A percentile compares a stretch with the other conserved stretches of the same genome.
Evolutionary conservation across 2,888 invertebrate species (phyloP).

Genomic region (Nebria brevicollis): DNA sequence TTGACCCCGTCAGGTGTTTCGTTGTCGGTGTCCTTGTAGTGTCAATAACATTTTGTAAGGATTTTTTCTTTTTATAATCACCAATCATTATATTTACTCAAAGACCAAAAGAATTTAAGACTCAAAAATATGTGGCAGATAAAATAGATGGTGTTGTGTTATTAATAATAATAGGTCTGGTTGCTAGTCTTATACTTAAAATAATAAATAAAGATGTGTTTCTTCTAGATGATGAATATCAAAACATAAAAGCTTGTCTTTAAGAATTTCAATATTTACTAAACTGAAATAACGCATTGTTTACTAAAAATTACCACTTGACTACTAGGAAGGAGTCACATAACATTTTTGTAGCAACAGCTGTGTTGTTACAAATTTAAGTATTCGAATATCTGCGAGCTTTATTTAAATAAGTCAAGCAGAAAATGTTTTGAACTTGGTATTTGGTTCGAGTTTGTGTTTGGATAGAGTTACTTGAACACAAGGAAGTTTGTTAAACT

Average conservation of each 20-base stretch:
- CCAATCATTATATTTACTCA: no score
- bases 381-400: not conserved
- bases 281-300: not conserved
- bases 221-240: not conserved
- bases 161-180: not conserved
- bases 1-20: no score
- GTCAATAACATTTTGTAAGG: no score
- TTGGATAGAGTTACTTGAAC: conserved; percentile 29
- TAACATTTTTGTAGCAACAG: not conserved
- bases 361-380: not conserved
- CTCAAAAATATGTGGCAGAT: no score
- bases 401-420: conserved; percentile 30
- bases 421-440: conserved; percentile 34
- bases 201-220: not conserved
- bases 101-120: no score
- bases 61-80: no score
- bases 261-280: not conserved
- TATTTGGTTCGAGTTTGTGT: conserved; percentile 20
- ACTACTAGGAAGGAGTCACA: not conserved
- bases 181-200: not conserved
- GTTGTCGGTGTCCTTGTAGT: no score
- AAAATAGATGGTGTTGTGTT: not conserved
- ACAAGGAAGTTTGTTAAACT: conserved; percentile 29
- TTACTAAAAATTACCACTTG: not conserved
- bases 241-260: not conserved